phyloP scores from a whole-genome alignment of 2,797 vertebrate genomes.

The Graptemys geographica region DNA sequence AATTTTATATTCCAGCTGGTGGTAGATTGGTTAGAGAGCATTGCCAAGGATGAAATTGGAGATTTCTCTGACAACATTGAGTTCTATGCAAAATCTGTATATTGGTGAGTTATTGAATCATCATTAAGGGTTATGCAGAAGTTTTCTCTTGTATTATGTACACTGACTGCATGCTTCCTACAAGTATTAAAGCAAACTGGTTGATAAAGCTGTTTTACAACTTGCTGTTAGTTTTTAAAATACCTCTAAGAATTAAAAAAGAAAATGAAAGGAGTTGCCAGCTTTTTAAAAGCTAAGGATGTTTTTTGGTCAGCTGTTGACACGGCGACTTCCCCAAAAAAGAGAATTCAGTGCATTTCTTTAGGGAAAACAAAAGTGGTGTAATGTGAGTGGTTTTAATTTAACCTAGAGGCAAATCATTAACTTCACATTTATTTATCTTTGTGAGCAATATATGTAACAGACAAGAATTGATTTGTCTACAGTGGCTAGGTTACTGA shows the following conservation, averaged over 20 bases:
- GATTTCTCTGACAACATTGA: constrained; percentile 98
- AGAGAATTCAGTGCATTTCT: not conserved
- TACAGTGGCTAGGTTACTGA: not conserved
- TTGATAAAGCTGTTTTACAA: not conserved
- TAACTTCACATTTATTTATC: not conserved
- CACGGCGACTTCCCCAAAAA: not conserved
- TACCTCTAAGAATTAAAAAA: not conserved
- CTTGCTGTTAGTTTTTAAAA: not conserved
- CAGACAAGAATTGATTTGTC: not conserved
- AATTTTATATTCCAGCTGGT: constrained; percentile 87
- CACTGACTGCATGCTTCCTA: not conserved
- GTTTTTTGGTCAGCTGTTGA: not conserved
- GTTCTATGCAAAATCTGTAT: constrained; percentile 97
- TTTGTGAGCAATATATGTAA: not conserved
- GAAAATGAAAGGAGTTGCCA: too few species aligned
- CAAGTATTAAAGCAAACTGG: not conserved
- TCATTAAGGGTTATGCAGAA: not conserved
- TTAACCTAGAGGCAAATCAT: not conserved
- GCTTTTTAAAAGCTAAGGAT: not conserved
- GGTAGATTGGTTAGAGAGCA: constrained; percentile 98
- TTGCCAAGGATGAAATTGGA: constrained; percentile 95
- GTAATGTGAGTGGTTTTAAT: not conserved
- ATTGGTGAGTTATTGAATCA: constrained; percentile 89
- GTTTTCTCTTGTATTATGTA: not conserved
- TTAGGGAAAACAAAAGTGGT: not conserved